A percentile compares a stretch with the other conserved stretches of the same genome.
These are phyloP conservation scores for Intellagama lesueurii DNA, from an alignment of 2,797 vertebrate species.

Conservation along the genomic window DNA sequence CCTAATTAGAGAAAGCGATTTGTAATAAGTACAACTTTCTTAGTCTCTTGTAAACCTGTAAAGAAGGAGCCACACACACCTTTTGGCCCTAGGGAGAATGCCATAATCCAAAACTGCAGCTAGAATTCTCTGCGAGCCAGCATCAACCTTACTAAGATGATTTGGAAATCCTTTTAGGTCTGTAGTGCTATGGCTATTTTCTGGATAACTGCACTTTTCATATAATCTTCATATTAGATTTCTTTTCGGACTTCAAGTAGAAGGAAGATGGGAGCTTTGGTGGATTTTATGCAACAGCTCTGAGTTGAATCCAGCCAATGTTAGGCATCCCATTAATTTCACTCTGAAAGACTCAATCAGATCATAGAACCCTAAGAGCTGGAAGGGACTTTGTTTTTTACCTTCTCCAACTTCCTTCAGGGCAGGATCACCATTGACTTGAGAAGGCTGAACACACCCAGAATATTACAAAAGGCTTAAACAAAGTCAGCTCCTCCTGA, in stretches of 20 bases:
- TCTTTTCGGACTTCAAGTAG: background rate
- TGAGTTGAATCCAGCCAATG: background rate
- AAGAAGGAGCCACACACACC: background rate
- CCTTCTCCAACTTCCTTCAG: background rate
- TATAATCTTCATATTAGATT: background rate
- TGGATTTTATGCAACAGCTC: slow-evolving; percentile 2
- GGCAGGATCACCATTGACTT: background rate
- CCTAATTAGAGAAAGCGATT: background rate
- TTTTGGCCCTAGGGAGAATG: background rate
- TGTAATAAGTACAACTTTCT: background rate
- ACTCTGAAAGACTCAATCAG: background rate
- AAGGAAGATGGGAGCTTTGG: background rate
- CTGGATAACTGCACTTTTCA: background rate
- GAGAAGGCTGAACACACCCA: background rate
- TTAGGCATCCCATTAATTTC: background rate
- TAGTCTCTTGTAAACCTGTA: background rate
- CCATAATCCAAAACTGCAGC: background rate
- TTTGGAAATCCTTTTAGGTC: background rate
- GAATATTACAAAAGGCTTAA: background rate
- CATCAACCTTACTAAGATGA: background rate
- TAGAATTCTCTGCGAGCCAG: background rate
- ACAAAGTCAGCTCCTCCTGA: background rate
- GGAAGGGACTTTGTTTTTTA: background rate
- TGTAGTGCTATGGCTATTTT: slow-evolving; percentile 8
- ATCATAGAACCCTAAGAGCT: background rate